These are phyloP conservation scores for Sympetrum striolatum DNA, from an alignment of 2,888 invertebrate genomes.

Conservation along the genomic window DNA sequence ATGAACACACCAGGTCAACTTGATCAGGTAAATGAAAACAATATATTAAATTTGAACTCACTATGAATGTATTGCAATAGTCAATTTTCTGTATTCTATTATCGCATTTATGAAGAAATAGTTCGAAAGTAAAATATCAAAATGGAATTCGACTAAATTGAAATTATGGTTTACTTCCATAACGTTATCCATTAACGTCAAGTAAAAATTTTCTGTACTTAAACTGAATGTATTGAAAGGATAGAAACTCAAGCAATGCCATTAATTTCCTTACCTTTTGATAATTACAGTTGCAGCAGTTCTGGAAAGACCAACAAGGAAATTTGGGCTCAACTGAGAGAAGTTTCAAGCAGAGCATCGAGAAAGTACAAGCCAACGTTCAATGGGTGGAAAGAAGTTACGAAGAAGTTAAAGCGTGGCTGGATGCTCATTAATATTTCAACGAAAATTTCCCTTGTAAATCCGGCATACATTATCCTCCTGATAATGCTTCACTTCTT, in stretches of 20 bases:
- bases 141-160: too few species aligned
- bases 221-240: too few species aligned
- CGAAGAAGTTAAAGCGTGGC: conserved; percentile 24
- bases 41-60: not conserved
- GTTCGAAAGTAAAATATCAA: too few species aligned
- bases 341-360: conserved; percentile 64
- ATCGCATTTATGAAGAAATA: too few species aligned
- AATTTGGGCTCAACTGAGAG: conserved; percentile 62
- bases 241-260: too few species aligned
- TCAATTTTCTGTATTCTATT: too few species aligned
- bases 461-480: not conserved
- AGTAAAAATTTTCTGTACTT: too few species aligned
- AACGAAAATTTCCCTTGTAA: not conserved
- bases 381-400: conserved; percentile 67
- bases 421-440: not conserved
- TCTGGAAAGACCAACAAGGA: conserved; percentile 57
- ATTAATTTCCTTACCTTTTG: not conserved
- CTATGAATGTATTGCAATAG: too few species aligned
- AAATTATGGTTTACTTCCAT: too few species aligned
- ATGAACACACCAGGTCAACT: conserved; percentile 51
- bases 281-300: conserved; percentile 57
- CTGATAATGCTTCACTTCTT: too few species aligned
- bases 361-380: conserved; percentile 64
- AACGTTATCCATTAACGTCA: too few species aligned
- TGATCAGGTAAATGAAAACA: conserved; percentile 48